Evolutionary conservation across 2,797 vertebrate genomes (phyloP).

Genomic region (Chelon auratus): DNA sequence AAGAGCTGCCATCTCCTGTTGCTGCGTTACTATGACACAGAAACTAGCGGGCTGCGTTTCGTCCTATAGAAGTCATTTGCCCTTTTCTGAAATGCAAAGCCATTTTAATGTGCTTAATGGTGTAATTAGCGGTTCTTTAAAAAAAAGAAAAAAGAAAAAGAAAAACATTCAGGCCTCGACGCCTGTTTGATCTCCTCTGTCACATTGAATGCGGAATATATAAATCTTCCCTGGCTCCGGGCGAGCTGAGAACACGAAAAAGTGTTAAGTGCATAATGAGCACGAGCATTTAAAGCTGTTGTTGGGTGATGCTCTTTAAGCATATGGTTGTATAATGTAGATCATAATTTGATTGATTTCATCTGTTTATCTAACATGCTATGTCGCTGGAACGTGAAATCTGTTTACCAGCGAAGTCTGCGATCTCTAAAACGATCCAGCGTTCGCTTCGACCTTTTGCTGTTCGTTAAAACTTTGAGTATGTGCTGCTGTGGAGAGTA

Average conservation of each 20-base stretch:
- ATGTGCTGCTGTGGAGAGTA: not conserved
- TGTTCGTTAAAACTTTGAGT: not conserved
- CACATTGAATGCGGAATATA: constrained; percentile 53
- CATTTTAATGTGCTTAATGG: constrained; percentile 70
- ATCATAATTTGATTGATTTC: constrained; percentile 36
- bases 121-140: constrained; percentile 65
- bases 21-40: constrained; percentile 47
- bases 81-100: constrained; percentile 73
- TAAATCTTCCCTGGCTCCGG: constrained; percentile 56
- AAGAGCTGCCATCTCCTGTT: constrained; percentile 48
- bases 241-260: constrained; percentile 47
- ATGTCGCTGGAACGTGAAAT: not conserved
- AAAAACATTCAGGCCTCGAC: constrained; percentile 32
- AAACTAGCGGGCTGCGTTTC: constrained; percentile 52
- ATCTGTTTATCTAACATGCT: constrained; percentile 37
- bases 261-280: constrained; percentile 45
- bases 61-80: constrained; percentile 63
- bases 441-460: constrained; percentile 10
- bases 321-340: constrained; percentile 24
- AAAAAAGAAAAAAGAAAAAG: constrained; percentile 5
- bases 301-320: constrained; percentile 29
- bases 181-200: constrained; percentile 65
- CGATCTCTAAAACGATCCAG: constrained; percentile 22
- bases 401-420: constrained; percentile 15
- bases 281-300: constrained; percentile 36